Percentiles rank a stretch among this genome's conserved stretches.
Evolutionary conservation across 2,797 vertebrate species (phyloP).

Genomic region (Harpagifer antarcticus): DNA sequence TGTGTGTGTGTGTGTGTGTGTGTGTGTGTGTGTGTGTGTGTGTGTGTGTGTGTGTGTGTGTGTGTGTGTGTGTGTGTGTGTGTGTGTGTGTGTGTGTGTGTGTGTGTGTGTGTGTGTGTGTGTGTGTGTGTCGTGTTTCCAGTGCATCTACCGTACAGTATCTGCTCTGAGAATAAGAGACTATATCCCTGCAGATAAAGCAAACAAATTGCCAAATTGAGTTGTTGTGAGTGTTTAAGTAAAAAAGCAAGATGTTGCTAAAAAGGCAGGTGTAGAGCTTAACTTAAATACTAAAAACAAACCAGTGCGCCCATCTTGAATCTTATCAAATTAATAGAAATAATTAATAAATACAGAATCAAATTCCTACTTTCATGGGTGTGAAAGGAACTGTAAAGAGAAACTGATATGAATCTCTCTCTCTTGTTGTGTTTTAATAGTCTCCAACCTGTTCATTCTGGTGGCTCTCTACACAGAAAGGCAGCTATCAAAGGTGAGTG

Average conservation of each 20-base stretch:
- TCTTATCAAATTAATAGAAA: neutral
- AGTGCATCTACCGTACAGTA: slow-evolving; percentile 23
- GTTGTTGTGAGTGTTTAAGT: too few relatives aligned
- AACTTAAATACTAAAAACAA: slow-evolving; percentile 4
- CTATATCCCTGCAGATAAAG: slow-evolving; percentile 48
- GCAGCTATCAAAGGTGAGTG: slow-evolving; percentile 84
- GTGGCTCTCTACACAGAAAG: slow-evolving; percentile 85
- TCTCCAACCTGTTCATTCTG: slow-evolving; percentile 82
- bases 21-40: neutral
- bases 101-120: neutral
- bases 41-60: slow-evolving; percentile 6
- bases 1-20: neutral
- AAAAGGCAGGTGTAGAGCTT: slow-evolving; percentile 26
- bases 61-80: slow-evolving; percentile 7
- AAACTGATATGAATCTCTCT: slow-evolving; percentile 27
- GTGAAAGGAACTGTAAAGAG: neutral
- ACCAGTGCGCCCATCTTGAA: neutral
- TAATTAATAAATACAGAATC: neutral
- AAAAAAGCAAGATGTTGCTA: slow-evolving; percentile 13
- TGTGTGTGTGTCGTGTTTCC: slow-evolving; percentile 3
- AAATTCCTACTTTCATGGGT: neutral
- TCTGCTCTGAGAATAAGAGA: slow-evolving; percentile 42
- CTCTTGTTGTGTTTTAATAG: slow-evolving; percentile 72
- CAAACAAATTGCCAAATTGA: slow-evolving; percentile 39
- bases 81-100: slow-evolving; percentile 16